These are phyloP conservation scores for Vireo altiloquus DNA, from an alignment of 2,113 vertebrate genomes.

Conservation along the genomic window DNA sequence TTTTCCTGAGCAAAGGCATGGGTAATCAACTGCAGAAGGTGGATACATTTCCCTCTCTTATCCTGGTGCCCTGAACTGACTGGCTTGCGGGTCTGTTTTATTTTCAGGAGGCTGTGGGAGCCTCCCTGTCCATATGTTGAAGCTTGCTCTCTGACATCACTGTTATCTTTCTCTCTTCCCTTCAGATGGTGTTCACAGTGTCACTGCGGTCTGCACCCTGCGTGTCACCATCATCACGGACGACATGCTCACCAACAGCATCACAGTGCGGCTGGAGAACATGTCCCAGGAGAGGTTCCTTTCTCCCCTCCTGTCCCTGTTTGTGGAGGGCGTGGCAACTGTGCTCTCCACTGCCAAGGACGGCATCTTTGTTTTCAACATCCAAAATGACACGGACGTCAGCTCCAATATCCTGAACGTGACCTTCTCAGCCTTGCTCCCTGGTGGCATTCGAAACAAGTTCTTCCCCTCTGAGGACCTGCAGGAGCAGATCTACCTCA, in stretches of 20 bases:
- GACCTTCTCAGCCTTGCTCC: conserved; percentile 90
- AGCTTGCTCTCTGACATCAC: neutral
- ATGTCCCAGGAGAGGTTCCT: conserved; percentile 98
- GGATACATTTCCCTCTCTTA: neutral
- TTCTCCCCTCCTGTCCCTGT: conserved; percentile 88
- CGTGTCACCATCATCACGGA: conserved; percentile 96
- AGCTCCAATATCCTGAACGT: conserved; percentile 91
- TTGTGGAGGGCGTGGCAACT: conserved; percentile 89
- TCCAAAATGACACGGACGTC: conserved; percentile 94
- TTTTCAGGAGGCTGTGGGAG: neutral
- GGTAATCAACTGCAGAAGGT: neutral
- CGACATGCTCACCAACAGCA: conserved; percentile 97
- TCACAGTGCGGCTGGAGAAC: conserved; percentile 95
- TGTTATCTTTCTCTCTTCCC: neutral
- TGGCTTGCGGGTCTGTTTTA: neutral
- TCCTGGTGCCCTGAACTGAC: neutral
- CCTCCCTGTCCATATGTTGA: neutral
- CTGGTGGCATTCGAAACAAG: conserved; percentile 77
- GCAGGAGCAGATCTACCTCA: conserved; percentile 97
- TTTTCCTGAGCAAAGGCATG: neutral
- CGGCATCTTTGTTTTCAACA: conserved; percentile 91
- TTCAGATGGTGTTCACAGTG: conserved; percentile 85
- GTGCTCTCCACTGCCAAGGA: conserved; percentile 90
- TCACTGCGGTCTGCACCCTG: conserved; percentile 84
- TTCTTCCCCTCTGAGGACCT: conserved; percentile 94